Evolutionary conservation across 2,797 vertebrate genomes (phyloP), one percentile per base, ranked within the genome.

Genomic region (Anableps anableps): DNA sequence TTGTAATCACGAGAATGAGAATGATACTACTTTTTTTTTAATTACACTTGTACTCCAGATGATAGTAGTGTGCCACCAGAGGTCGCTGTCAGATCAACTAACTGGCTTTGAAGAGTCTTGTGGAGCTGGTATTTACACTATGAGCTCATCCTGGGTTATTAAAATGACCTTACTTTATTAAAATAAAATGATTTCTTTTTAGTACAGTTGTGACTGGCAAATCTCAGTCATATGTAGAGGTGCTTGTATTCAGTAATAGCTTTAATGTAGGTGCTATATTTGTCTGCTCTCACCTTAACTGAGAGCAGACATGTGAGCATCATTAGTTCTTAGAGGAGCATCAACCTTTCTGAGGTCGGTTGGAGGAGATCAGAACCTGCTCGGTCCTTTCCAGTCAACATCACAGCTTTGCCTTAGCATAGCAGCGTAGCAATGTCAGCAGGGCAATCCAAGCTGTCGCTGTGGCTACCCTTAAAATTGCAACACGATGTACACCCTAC

Each of bases 381-480:
- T 83, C 34, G 0, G 77, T 70, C 71, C 45, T 85, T 79, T 76
- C 26, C 8, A 60, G 50, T 76, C 38, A 76, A 72, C 77, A 79
- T 76, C 74, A 81, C 74, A 76, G 36, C 64, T 31, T 17, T 3
- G 41, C 76, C 43, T 84, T 84, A 45, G 9, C 58, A 68, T n/a
- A 51, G 31, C 75, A 79, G 76, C 74, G 66, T 64, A 80, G 48
- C 81, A 88, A 74, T 90, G 92, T 89, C 91, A 80, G 86, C 89
- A 72, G 88, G 89, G 89, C 93, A 91, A 90, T 89, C 84, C 73
- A 43, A 82, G 68, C 72, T 2, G 89, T 94, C 73, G 58, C 86
- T 13, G 81, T 92, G 85, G 92, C 92, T 85, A 92, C 90, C 50
- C 79, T 43, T n/a, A 91, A 90, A 88, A 79, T 76, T 86, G 82